Evolutionary conservation across 1,140 invertebrate genomes (phyloP), one percentile per base, ranked within the genome.

Genomic region (Drosophila orena): DNA sequence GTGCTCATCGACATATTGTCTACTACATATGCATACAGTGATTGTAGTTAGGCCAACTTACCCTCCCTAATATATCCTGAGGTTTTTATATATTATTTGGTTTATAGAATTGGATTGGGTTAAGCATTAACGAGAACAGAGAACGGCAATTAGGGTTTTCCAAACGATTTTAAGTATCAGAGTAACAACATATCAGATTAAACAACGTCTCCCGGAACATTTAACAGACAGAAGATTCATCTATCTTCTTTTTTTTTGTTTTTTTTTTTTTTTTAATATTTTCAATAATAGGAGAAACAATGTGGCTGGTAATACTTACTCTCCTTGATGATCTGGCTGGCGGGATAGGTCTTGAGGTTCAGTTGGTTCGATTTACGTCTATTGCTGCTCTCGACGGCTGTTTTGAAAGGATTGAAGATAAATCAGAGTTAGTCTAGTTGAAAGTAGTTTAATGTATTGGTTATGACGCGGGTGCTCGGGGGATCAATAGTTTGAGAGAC

Each of bases 281-380:
- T 64, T 49, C 11, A 22, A 8, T 17, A 34, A 53, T 22, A 30
- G 34, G 30, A 54, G 30, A 20, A 49, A 64, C 40, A 20, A n/a
- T 27, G 17, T 17, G 17, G 17, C 17, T 17, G 8, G 12, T 5
- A 6, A 56, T 81, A 95, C 96, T 96, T 93, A 97, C 97, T 96
- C 94, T 96, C 95, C 95, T 96, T 95, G 43, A 97, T 96, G 35
- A 94, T 95, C 92, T 97, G 96, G 40, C 95, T 94, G 27, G 92
- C 92, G 5, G 96, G 96, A 91, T 97, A 96, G 0, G 96, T 97
- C 91, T 94, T 96, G 52, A 97, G 91, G 50, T 95, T 93, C 57
- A 88, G 15, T 37, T 84, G 76, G 34, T 42, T 68, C 30, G 50
- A 35, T 27, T 34, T 37, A 0, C 83, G 84, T 40, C 59, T 71